phyloP scores from a whole-genome alignment of 2,888 invertebrate species.

The Athalia cordata region DNA sequence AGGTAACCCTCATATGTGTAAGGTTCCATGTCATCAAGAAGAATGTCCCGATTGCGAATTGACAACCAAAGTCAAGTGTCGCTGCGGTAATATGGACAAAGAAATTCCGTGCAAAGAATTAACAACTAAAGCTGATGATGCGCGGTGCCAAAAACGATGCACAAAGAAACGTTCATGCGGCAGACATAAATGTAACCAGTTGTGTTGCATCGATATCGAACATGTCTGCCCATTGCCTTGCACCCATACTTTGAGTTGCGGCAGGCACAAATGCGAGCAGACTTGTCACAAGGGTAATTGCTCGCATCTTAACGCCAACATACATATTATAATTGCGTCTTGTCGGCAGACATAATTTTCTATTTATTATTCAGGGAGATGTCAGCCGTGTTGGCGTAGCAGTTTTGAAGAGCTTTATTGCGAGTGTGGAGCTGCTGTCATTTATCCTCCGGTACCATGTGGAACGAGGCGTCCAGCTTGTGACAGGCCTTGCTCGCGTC shows the following conservation, averaged over 20 bases:
- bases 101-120: conserved; percentile 86
- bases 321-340: background rate
- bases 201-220: conserved; percentile 90
- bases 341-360: background rate
- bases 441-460: conserved; percentile 94
- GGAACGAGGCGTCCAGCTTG: conserved; percentile 92
- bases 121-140: conserved; percentile 82
- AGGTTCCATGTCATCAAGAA: conserved; percentile 81
- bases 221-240: conserved; percentile 92
- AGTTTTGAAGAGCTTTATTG: conserved; percentile 93
- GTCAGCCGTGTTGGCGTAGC: conserved; percentile 67
- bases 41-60: conserved; percentile 87
- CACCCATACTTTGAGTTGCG: conserved; percentile 88
- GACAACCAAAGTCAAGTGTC: conserved; percentile 85
- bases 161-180: conserved; percentile 91
- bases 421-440: conserved; percentile 90
- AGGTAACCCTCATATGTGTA: conserved; percentile 82
- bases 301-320: conserved; percentile 73
- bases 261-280: conserved; percentile 90
- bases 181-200: conserved; percentile 91
- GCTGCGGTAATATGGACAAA: conserved; percentile 90
- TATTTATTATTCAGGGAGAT: conserved; percentile 59
- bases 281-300: conserved; percentile 93
- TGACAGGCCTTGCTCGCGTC: conserved; percentile 83
- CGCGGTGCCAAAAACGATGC: conserved; percentile 92